Base-by-base conservation (phyloP, 2,888 invertebrate species). In the Bombylius discolor region DNA sequence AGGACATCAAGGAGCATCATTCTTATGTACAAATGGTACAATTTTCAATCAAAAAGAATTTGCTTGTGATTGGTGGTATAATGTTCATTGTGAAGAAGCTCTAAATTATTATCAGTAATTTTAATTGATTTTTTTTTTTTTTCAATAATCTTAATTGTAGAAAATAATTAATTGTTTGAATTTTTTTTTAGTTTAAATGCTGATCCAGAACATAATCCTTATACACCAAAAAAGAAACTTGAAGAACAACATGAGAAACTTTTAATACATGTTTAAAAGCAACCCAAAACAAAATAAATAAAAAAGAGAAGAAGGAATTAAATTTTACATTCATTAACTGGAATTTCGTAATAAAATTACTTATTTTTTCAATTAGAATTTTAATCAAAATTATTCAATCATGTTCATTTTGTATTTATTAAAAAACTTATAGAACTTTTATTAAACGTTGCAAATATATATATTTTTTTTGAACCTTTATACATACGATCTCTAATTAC, bases 51-150 rank as follows among this genome's bases (percentile, higher is more conserved):
- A 91, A 67, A 81, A 83, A 60, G 85, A 89, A 68, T 91, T 91
- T 65, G 81, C 87, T 4, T 91, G 91, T 64, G 91, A 91, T 69
- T 91, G 90, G 90, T 91, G 91, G 91, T 89, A 89, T 77, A 91
- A 91, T 69, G 89, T 90, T 0, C 84, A 90, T 67, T 91, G 91
- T 64, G 81, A 82, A 5, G 80, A 85, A 58, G 86, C 90, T n/a
- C 77, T 79, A 5, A 76, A 78, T 44, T 80, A 83, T 59, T 91
- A 89, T 76, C 82, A 81, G 88, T 88, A 70, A 75, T 67, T 48
- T 46, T 36, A n/a, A 31, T 54, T 51, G 31, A 47, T 23, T 13
- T 39, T 51, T 39, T 23, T 51, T 39, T 39, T 14, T 31, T 36
- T 36, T 51, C 39, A 23, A 44, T 45, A 53, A 56, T 33, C n/a